Conservation (phyloP, 30 jellyfish, hydroid and myxozoan species). For the Turritopsis rubra region DNA sequence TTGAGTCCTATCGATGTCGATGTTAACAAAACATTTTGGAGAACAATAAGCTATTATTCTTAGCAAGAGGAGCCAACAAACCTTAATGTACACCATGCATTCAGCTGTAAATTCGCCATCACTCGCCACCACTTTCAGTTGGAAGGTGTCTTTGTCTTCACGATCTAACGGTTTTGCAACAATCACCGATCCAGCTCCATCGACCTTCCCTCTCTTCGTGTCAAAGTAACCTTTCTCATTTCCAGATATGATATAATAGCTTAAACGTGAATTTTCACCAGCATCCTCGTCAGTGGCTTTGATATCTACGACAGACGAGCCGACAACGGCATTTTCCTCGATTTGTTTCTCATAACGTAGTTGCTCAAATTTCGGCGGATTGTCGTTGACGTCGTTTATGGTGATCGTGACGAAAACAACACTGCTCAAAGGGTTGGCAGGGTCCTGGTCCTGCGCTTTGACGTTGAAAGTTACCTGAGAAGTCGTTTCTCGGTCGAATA, state of each 20-base stretch:
- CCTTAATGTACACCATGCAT: conserved; percentile 69
- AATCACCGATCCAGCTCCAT: conserved; percentile 63
- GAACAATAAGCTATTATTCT: background rate
- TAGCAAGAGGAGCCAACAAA: conserved; percentile 13
- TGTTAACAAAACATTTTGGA: background rate
- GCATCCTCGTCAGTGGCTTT: conserved; percentile 83
- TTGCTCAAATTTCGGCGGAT: conserved; percentile 51
- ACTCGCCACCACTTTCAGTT: conserved; percentile 69
- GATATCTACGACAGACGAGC: conserved; percentile 41
- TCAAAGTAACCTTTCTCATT: conserved; percentile 83
- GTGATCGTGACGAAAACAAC: conserved; percentile 62
- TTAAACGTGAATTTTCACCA: conserved; percentile 82
- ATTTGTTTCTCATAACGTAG: conserved; percentile 39
- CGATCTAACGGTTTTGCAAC: conserved; percentile 83
- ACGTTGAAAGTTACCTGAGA: conserved; percentile 69
- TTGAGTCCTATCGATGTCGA: background rate
- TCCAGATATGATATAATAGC: conserved; percentile 74
- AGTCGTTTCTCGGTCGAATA: conserved; percentile 78
- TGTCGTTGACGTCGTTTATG: conserved; percentile 79
- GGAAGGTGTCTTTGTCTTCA: conserved; percentile 56
- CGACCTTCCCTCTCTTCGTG: conserved; percentile 70
- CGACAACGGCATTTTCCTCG: conserved; percentile 45
- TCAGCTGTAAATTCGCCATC: conserved; percentile 55
- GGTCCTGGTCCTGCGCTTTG: conserved; percentile 66
- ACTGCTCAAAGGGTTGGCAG: conserved; percentile 38